phyloP scores from a whole-genome alignment of 2,797 vertebrate genomes.

The Notoglanidium macrostoma region DNA sequence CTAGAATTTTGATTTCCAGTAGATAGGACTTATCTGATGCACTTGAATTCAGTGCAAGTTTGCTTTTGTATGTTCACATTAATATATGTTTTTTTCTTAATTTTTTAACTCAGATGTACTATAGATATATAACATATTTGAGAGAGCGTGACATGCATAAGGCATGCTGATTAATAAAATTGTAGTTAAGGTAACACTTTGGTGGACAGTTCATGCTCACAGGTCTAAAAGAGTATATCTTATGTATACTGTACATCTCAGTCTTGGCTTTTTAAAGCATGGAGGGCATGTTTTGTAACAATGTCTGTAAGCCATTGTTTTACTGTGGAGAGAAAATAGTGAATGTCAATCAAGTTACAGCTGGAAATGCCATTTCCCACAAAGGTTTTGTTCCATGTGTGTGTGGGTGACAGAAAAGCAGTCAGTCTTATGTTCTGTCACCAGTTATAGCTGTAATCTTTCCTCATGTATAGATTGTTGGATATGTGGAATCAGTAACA shows the following conservation, averaged over 20 bases:
- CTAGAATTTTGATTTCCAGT: not conserved
- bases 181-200: not conserved
- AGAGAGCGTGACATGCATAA: not conserved
- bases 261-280: conserved; percentile 32
- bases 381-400: conserved; percentile 45
- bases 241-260: not conserved
- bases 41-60: not conserved
- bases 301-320: conserved; percentile 49
- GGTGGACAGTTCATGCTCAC: not conserved
- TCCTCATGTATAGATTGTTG: not conserved
- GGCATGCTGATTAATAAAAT: not conserved
- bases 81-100: not conserved
- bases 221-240: not conserved
- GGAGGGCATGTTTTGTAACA: no score
- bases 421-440: not conserved
- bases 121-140: not conserved
- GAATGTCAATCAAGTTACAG: conserved; percentile 45
- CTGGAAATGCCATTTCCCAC: conserved; percentile 54
- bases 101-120: not conserved
- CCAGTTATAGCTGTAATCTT: not conserved
- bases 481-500: not conserved
- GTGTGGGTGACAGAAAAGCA: conserved; percentile 17
- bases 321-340: conserved; percentile 18
- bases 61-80: not conserved
- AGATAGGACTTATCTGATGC: not conserved